A percentile compares a stretch with the other conserved stretches of the same genome.
phyloP scores from a whole-genome alignment of 2,797 vertebrate species.

The Sitta carolinensis region DNA sequence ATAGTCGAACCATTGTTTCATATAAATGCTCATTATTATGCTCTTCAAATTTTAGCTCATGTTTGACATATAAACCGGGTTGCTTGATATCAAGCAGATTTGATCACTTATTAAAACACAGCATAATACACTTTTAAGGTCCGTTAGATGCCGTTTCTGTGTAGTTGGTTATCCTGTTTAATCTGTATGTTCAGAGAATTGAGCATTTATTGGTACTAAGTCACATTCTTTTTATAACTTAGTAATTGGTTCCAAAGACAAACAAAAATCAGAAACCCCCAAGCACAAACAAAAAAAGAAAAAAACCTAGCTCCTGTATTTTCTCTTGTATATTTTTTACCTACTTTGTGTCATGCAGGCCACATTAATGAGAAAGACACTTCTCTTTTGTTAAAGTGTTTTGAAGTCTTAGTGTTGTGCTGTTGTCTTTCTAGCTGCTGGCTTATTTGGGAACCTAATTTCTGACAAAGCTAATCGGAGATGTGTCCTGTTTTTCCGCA shows the following conservation, averaged over 20 bases:
- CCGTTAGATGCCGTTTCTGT: background rate
- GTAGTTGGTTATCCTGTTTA: background rate
- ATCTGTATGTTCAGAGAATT: background rate
- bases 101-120: background rate
- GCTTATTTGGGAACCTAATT: background rate
- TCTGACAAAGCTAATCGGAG: background rate
- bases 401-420: background rate
- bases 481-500: background rate
- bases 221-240: background rate
- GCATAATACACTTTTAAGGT: background rate
- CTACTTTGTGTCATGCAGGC: fast-evolving
- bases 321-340: background rate
- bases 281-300: background rate
- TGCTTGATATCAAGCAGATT: background rate
- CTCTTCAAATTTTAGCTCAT: background rate
- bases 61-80: background rate
- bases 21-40: background rate
- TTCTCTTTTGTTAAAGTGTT: background rate
- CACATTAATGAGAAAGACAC: background rate
- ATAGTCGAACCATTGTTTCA: background rate
- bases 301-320: background rate
- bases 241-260: background rate
- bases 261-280: too few species aligned
- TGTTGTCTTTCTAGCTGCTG: background rate
- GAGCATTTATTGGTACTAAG: background rate